Base-by-base conservation (phyloP, 2,888 invertebrate species). In the Zygothrica quintamaculata region DNA sequence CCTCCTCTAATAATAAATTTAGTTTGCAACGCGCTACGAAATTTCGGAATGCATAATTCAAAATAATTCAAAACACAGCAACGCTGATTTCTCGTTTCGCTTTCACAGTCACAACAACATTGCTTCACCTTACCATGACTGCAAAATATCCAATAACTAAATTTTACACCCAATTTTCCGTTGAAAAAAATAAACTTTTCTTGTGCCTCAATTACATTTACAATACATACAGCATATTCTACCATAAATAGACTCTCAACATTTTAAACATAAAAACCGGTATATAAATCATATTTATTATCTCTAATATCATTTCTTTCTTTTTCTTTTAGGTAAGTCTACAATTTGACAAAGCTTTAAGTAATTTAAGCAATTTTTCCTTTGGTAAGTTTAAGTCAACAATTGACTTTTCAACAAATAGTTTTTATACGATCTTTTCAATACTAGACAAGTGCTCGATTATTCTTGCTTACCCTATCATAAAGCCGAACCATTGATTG, bases 1-100 rank as follows among this genome's bases (percentile, higher is more conserved):
- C 18, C 18, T 50, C 15, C 74, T 81, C 88, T 88, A 88, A 89
- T 88, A 88, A 89, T 87, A 89, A 87, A 84, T 88, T 87, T 86
- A 75, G 74, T 81, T 79, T 77, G 78, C 73, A 71, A 72, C 79
- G 81, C 67, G 59, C 48, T 65, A 67, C 75, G 62, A 81, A 84
- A 78, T 78, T 80, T 84, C 69, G 43, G 48, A 76, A 81, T 87
- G 82, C 87, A 84, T 84, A 84, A 84, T 87, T 84, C 87, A 84
- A 87, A 87, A 81, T 85, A 80, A 80, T 85, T 85, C 77, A 74
- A 82, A 79, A 82, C 69, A 69, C 70, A 65, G 48, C 61, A 44
- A 4, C 71, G 56, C 71, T 65, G 75, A 73, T 75, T 73, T 60
- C 34, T 55, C 56, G 11, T 65, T 43, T 22, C 44, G 37, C 50